Evolutionary conservation across 2,797 vertebrate species (phyloP), one percentile per base, ranked within the genome.

Genomic region (Pitangus sulphuratus): DNA sequence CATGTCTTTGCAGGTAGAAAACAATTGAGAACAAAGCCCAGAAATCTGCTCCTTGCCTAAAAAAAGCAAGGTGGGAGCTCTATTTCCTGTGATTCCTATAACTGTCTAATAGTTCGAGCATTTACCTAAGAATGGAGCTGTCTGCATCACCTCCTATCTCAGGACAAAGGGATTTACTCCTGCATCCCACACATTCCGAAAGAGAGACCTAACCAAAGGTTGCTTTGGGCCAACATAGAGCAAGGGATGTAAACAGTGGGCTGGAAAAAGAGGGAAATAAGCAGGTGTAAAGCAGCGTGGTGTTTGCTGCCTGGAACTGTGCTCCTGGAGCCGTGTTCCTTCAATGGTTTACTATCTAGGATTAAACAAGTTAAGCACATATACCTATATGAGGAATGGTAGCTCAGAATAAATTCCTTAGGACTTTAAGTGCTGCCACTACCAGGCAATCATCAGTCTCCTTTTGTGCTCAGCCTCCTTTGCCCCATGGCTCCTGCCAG

Each of bases 241-340:
- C 0, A 0, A 51, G 42, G 40, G 40, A 3, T 44, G 15, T 39
- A 57, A 87, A 31, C 6, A 13, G 14, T 13, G 14, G 37, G 21
- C 66, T 79, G 51, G 51, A 87, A 84, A 37, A 19, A 72, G 26
- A 44, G 21, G 14, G 13, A 18, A 35, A 40, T 20, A 58, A 50
- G 25, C 6, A 18, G 15, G 9, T 39, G 13, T 48, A 62, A 45
- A 39, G 47, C 20, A 50, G 1, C 2, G 25, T 25, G 28, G 18
- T 42, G 6, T 30, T 19, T 72, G 82, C 76, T 88, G 51, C 76
- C 51, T 56, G 64, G 26, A 60, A 12, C 31, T 19, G 31, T 51
- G 66, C 31, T 64, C 76, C 56, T 48, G 60, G 26, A 60, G 14
- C 30, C 14, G 28, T 51, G 62, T 31, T 64, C 22, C 51, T 89